Conservation (phyloP, 1,140 invertebrate species). For the Listronotus oregonensis region DNA sequence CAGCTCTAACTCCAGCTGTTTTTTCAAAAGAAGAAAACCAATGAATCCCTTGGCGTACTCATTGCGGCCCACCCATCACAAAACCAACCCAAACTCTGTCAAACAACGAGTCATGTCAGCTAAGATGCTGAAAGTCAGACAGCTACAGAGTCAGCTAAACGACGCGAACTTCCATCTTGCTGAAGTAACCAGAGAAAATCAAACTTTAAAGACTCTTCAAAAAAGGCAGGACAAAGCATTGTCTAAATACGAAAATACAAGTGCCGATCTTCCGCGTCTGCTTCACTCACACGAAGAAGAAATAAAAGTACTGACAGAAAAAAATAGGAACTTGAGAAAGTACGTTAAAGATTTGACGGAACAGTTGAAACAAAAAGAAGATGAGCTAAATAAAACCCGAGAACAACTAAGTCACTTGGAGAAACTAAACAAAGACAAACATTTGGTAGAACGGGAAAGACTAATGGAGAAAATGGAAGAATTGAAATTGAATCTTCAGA, state of each 20-base stretch:
- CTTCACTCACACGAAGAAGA: constrained; percentile 77
- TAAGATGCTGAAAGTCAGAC: constrained; percentile 73
- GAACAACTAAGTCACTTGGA: constrained; percentile 71
- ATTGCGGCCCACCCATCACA: constrained; percentile 26
- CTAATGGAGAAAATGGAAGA: constrained; percentile 67
- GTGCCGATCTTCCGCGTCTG: constrained; percentile 72
- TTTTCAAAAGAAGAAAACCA: constrained; percentile 51
- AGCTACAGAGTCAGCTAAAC: constrained; percentile 77
- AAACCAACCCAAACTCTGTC: constrained; percentile 52
- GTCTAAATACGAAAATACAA: constrained; percentile 71
- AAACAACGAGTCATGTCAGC: constrained; percentile 75
- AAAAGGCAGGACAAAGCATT: constrained; percentile 68
- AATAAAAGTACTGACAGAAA: constrained; percentile 70
- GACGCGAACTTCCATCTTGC: constrained; percentile 78
- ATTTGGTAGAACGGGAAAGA: constrained; percentile 73
- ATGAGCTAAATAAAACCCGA: constrained; percentile 65
- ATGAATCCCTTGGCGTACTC: constrained; percentile 48
- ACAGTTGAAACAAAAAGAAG: constrained; percentile 70
- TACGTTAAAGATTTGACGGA: constrained; percentile 65
- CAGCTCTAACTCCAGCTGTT: constrained; percentile 53
- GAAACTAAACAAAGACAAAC: constrained; percentile 64
- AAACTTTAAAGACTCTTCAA: constrained; percentile 71
- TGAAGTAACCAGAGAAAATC: constrained; percentile 76
- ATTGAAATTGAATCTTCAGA: constrained; percentile 65
- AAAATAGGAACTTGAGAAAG: constrained; percentile 69